A percentile compares a stretch with the other conserved stretches of the same genome.
These are phyloP conservation scores for Rhizomys pruinosus DNA, from an alignment of 2,113 vertebrate genomes.

Conservation along the genomic window DNA sequence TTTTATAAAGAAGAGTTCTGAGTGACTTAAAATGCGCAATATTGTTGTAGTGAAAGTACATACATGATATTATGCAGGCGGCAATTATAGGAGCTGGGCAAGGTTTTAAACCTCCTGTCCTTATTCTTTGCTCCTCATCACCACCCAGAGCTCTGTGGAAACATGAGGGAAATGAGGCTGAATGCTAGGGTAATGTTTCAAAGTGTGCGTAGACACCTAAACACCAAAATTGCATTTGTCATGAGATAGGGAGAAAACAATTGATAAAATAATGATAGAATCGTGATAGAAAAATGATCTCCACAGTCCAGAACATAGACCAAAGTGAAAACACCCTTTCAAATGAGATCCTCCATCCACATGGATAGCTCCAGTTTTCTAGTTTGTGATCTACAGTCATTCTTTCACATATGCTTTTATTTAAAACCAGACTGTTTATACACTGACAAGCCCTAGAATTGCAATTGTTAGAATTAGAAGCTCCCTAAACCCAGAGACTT, in stretches of 20 bases:
- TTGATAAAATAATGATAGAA: neutral
- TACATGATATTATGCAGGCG: neutral
- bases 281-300: conserved; percentile 17
- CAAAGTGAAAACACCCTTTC: conserved; percentile 15
- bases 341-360: neutral
- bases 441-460: neutral
- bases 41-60: conserved; percentile 31
- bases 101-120: neutral
- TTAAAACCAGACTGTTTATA: conserved; percentile 2
- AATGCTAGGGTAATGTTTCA: neutral
- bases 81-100: neutral
- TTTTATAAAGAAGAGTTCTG: conserved; percentile 42
- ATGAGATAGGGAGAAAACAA: neutral
- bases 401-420: neutral
- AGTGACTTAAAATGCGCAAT: neutral
- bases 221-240: conserved; percentile 19
- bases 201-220: neutral
- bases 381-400: neutral
- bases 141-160: neutral
- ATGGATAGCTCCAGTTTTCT: neutral
- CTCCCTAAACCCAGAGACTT: neutral
- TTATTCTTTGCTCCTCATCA: neutral
- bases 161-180: neutral
- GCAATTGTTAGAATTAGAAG: neutral
- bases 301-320: neutral